These are phyloP conservation scores for Barbus barbus DNA, from an alignment of 2,113 vertebrate species.

Conservation along the genomic window DNA sequence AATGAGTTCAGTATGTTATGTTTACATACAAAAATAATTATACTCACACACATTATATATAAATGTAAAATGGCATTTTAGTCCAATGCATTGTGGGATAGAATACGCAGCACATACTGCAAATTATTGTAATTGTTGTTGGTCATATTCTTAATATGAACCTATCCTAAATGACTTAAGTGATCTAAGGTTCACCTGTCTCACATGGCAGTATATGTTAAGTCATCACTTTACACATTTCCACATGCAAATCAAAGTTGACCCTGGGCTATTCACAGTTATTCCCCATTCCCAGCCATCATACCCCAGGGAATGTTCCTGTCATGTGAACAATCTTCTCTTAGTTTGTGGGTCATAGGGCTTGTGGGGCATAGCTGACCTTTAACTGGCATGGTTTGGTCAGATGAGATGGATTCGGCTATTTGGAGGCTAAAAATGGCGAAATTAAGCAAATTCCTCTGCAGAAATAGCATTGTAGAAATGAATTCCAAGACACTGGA, in stretches of 20 bases:
- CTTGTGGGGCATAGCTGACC: conserved; percentile 24
- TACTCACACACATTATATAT: too few species aligned
- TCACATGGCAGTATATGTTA: background rate
- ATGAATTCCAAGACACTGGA: conserved; percentile 52
- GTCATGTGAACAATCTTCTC: background rate
- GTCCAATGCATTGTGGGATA: too few species aligned
- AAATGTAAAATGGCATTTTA: too few species aligned
- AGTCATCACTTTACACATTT: background rate
- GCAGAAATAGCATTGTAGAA: conserved; percentile 56
- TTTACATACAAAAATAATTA: too few species aligned
- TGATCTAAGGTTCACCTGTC: background rate
- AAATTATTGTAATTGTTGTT: background rate
- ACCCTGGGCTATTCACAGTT: background rate
- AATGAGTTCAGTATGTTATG: too few species aligned
- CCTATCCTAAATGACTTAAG: background rate
- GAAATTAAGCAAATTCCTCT: conserved; percentile 58
- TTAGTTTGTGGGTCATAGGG: conserved; percentile 35
- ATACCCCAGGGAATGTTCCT: background rate
- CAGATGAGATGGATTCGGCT: conserved; percentile 43
- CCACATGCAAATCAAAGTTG: conserved; percentile 26
- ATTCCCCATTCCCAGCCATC: background rate
- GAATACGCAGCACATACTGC: too few species aligned
- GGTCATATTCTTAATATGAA: background rate
- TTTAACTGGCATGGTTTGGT: conserved; percentile 22
- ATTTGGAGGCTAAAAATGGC: conserved; percentile 31